Evolutionary conservation across 2,888 invertebrate genomes (phyloP), one percentile per base, ranked within the genome.

Genomic region (Crossocerus cetratus): DNA sequence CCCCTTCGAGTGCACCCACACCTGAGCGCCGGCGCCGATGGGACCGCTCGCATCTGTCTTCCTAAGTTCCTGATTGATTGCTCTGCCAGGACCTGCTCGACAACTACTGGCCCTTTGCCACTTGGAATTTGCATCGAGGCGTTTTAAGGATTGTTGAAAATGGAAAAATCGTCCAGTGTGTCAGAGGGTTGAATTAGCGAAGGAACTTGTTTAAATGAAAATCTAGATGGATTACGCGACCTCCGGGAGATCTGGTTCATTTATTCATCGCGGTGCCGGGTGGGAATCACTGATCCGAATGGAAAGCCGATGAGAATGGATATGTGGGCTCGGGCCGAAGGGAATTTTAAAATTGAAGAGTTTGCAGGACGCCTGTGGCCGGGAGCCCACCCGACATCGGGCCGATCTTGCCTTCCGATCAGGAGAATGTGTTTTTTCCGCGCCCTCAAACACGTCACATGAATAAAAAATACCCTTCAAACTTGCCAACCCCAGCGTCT

Each of bases 381-480:
- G 59, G 72, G 32, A 32, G 74, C 69, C 43, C 77, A 73, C 64
- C 64, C 5, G 32, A n/a, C 11, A 32, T 4, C 32, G 8, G 8
- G 5, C 68, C 73, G 80, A 75, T 73, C 66, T 72, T 72, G 66
- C 63, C 83, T 81, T 60, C 81, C 72, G 72, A 87, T 88, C 84
- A 83, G 80, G 75, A 83, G 88, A 89, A 88, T 88, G 88, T 88
- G 86, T 87, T 89, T 88, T 86, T 89, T 88, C 86, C 87, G 84
- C 88, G 83, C 88, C 86, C 89, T 89, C 87, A 84, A 86, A 87
- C 86, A 87, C 89, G 88, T 89, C 88, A 83, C 88, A 89, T 89
- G 88, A 89, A 89, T 89, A 89, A 89, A 88, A 88, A 89, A 89
- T 89, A 87, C 87, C 88, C 87, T 88, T 89, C 88, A 88, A 89